Base-by-base conservation (phyloP, 2,888 invertebrate species). In the Crematogaster levior region DNA sequence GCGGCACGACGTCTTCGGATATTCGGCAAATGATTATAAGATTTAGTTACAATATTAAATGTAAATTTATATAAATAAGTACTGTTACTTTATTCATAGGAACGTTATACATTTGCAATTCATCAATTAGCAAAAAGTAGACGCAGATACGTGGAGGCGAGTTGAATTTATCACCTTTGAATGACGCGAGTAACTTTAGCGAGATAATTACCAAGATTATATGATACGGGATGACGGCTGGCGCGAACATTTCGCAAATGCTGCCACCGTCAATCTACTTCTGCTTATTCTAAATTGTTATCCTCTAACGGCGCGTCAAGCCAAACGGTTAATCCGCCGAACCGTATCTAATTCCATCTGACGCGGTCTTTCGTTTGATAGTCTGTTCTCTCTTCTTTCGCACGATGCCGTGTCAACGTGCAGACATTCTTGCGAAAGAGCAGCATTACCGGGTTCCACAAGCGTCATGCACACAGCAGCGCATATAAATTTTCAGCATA, bases 331-430 rank as follows among this genome's bases (percentile, higher is more conserved):
- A 91, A 91, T 91, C 88, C 87, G 89, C 82, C 84, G 85, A 89
- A 86, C 88, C 90, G 87, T 90, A 87, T 86, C 89, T 92, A 92
- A 91, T 92, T 91, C 89, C 85, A 87, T 87, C 85, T 88, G 92
- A 91, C 91, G 84, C 87, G 88, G 86, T 89, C 90, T 91, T 91
- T 91, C 91, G 82, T 88, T 85, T 88, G 65, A 65, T 65, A 51
- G 34, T 15, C 40, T 21, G 80, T 80, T 79, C 86, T 84, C 66
- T 72, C 74, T 74, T 86, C 75, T 79, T 46, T 85, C 87, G 79
- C 82, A 40, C 53, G 56, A 65, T 60, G 63, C 21, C 74, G 65
- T 56, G 83, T 53, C 81, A 66, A 74, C 73, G 34, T 37, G 81
- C 34, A 77, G 58, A 60, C 60, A 73, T 48, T 73, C 80, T 46